Evolutionary conservation across 1,140 invertebrate genomes (phyloP).

Genomic region (Aphelinus certus): DNA sequence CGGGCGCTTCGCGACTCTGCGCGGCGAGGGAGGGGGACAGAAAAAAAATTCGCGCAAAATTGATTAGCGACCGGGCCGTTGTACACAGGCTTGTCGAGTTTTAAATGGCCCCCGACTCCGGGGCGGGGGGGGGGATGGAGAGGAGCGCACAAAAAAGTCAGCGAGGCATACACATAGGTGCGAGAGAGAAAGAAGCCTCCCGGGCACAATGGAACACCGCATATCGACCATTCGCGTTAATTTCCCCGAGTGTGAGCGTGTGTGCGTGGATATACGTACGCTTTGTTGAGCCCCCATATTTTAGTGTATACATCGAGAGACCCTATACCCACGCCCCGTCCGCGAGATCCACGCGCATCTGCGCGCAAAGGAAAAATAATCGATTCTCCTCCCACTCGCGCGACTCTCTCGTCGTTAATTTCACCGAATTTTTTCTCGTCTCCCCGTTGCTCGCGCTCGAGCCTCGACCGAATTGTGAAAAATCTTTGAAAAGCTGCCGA

Average conservation of each 20-base stretch:
- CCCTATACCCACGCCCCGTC: neutral
- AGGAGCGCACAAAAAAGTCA: conserved; percentile 32
- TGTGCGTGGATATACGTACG: neutral
- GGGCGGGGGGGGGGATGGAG: neutral
- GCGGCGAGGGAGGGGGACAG: neutral
- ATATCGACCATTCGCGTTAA: conserved; percentile 36
- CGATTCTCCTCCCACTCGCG: too few species aligned
- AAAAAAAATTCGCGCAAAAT: conserved; percentile 35
- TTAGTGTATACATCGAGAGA: conserved; percentile 2
- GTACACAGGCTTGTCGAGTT: neutral
- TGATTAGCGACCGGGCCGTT: conserved; percentile 20
- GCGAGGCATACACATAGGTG: conserved; percentile 19
- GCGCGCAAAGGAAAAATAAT: neutral
- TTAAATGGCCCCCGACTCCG: neutral
- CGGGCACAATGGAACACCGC: conserved; percentile 28
- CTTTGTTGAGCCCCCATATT: conserved; percentile 41
- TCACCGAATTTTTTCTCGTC: too few species aligned
- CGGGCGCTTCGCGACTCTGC: too few species aligned
- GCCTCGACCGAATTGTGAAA: too few species aligned
- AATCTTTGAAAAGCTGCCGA: too few species aligned
- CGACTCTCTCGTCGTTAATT: too few species aligned
- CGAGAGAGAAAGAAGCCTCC: neutral
- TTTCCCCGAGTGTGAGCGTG: conserved; percentile 20
- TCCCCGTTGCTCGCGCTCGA: too few species aligned
- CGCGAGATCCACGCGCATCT: conserved; percentile 24